Base-by-base conservation (phyloP, 2,888 invertebrate species). In the Drosophila lacicola region DNA sequence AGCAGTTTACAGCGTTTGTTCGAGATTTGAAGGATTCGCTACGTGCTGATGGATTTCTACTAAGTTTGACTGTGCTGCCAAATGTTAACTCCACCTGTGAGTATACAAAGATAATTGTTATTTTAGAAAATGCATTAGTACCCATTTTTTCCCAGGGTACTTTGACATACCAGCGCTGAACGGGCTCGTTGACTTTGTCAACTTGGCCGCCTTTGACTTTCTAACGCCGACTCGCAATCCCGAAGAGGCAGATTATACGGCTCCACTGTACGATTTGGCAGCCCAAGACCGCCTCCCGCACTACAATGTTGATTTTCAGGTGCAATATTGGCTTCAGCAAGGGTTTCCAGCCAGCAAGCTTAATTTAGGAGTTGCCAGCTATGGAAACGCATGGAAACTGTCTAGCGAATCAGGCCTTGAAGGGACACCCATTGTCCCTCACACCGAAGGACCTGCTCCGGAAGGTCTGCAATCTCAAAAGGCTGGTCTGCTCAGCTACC, bases 151-250 rank as follows among this genome's bases (percentile, higher is more conserved):
- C 13, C 3, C 83, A 96, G 96, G 96, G 68, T 97, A 96, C 92
- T 96, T 94, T 91, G 96, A 97, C 87, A 94, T 96, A 0, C 95
- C 95, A 2, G 93, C 95, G 11, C 91, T 97, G 55, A 94, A 95
- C 58, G 95, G 95, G 74, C 93, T 96, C 85, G 93, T 97, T 34
- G 97, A 98, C 90, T 95, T 95, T 78, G 95, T 98, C 25, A 96
- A 96, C 83, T 90, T 98, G 55, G 94, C 95, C 86, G 94, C 96
- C 0, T 97, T 95, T 87, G 97, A 98, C 92, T 97, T 95, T 91
- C 93, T 94, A 80, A 96, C 95, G 0, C 95, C 97, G 0, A 94
- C 94, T 39, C 94, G 97, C 14, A 96, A 95, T 91, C 95, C 96
- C 0, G 95, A 96, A 81, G 95, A 96, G 90, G 96, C 96, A 0